A percentile compares a stretch with the other conserved stretches of the same genome.
phyloP scores from a whole-genome alignment of 1,140 invertebrate species.

The Colletes latitarsis region DNA sequence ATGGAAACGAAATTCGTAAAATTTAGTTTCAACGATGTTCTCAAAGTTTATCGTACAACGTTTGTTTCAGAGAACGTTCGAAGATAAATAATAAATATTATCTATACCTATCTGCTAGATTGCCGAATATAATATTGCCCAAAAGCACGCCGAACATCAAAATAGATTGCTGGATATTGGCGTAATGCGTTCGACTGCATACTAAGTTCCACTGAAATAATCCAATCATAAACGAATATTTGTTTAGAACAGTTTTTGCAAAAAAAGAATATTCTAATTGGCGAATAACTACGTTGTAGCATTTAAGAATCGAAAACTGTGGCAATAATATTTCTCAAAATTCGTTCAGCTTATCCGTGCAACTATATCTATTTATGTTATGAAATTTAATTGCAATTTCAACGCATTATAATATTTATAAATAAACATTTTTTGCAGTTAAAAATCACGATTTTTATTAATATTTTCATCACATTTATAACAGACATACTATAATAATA shows the following conservation, averaged over 20 bases:
- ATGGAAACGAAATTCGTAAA: conserved; percentile 44
- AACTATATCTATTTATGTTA: conserved; percentile 2
- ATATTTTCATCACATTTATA: too few species aligned
- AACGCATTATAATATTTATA: too few species aligned
- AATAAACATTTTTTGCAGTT: background rate
- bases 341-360: conserved; percentile 11
- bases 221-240: conserved; percentile 21
- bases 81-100: background rate
- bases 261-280: background rate
- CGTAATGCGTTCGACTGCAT: conserved; percentile 84
- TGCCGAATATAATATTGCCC: conserved; percentile 87
- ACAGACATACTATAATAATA: too few species aligned
- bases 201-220: conserved; percentile 85
- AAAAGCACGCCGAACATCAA: conserved; percentile 89
- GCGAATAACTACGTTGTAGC: background rate
- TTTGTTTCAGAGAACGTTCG: background rate
- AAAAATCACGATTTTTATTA: background rate
- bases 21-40: background rate
- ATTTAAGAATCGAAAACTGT: background rate
- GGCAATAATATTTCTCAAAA: too few species aligned
- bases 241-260: conserved; percentile 7
- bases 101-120: conserved; percentile 85
- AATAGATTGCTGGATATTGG: conserved; percentile 87
- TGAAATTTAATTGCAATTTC: too few species aligned
- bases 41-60: too few species aligned